Base-by-base conservation (phyloP, 1,140 invertebrate genomes). In the Solenopsis invicta region DNA sequence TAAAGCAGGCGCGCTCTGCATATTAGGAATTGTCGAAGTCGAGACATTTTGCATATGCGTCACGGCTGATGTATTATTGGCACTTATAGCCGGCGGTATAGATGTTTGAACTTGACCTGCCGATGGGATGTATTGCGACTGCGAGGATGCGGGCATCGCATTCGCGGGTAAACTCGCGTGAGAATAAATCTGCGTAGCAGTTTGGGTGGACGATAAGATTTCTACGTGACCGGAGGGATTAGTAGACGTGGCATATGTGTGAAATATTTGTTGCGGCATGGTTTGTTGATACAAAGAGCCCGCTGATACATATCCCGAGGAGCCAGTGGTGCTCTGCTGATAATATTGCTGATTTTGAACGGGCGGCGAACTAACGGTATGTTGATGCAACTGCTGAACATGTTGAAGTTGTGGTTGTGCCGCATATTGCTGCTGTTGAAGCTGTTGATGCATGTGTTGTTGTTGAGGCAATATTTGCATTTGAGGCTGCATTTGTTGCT, bases 191-290 rank as follows among this genome's bases (percentile, higher is more conserved):
- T 94, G 94, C 45, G 94, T 92, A 2, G 93, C 67, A 16, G 90
- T 86, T 56, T 94, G 94, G 4, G 75, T 89, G 1, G 92, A 87
- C 48, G 94, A 86, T 76, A 95, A 86, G 59, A 95, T 94, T 24
- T 95, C 94, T 0, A 95, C 91, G 45, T 94, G 93, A 4, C 91
- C 91, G 4, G 94, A 72, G 16, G 93, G 91, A 85, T 91, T 93
- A 1, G 91, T 88, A 10, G 94, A 93, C 3, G 90, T 93, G 1
- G 93, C 75, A 72, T 93, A 94, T 0, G 90, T 87, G n/a, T 94
- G 96, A 90, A 94, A 95, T 82, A 96, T 94, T 86, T 96, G 96
- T 84, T 96, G 95, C 29, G 96, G 72, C n/a, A 94, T 92, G 72
- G 93, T 94, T 66, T 93, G 94, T 18, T 94, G 94, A 76, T 93